Evolutionary conservation across 2,888 invertebrate genomes (phyloP).

Genomic region (Corbicula japonica): DNA sequence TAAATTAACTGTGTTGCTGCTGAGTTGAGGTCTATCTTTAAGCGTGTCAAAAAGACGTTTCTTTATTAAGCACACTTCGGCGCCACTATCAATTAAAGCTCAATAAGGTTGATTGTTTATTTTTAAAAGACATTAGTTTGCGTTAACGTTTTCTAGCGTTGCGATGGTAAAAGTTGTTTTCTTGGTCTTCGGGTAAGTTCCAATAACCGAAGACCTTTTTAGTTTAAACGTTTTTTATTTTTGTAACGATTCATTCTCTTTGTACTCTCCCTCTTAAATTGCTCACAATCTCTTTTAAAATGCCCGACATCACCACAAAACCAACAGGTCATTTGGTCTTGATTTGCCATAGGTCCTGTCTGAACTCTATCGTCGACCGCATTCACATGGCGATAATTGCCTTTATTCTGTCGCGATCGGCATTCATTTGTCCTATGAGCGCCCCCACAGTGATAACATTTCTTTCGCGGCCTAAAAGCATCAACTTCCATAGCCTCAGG

Average conservation of each 20-base stretch:
- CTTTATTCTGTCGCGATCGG: neutral
- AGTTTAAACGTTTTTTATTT: neutral
- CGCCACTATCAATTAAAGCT: no score
- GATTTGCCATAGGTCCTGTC: no score
- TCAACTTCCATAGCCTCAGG: constrained; percentile 11
- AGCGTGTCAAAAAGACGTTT: no score
- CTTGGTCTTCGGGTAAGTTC: no score
- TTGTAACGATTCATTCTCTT: neutral
- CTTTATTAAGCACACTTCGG: no score
- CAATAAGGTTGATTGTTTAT: no score
- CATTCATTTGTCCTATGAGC: constrained; percentile 7
- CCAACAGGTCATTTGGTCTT: neutral
- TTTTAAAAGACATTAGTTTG: neutral
- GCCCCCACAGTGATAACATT: constrained; percentile 1
- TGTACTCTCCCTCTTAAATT: neutral
- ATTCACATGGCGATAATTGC: no score
- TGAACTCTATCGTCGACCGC: no score
- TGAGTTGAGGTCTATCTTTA: no score
- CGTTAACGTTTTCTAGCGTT: neutral
- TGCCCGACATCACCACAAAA: constrained; percentile 2
- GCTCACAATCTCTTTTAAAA: neutral
- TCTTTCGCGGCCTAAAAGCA: neutral
- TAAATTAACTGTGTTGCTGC: no score
- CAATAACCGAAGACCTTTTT: no score
- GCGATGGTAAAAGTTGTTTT: no score